Conservation (phyloP, 1,140 invertebrate species). For the Bombus consobrinus region DNA sequence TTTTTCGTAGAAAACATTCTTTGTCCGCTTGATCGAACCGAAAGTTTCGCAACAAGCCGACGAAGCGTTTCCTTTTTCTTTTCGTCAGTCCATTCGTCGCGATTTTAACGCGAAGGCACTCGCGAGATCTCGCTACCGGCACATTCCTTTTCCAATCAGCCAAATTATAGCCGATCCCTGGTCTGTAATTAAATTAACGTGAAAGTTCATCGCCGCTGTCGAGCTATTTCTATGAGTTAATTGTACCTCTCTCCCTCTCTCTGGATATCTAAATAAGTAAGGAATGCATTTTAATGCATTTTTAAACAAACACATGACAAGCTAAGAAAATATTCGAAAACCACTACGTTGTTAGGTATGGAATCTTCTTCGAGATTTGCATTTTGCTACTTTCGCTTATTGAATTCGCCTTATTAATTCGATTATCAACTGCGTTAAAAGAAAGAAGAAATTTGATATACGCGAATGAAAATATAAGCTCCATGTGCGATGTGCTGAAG, state of each 20-base stretch:
- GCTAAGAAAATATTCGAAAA: neutral
- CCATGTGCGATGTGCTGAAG: no score
- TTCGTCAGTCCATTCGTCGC: neutral
- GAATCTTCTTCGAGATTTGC: neutral
- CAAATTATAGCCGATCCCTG: conserved; percentile 4
- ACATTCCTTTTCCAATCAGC: neutral
- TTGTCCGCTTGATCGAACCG: no score
- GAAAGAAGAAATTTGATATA: no score
- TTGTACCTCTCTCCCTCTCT: neutral
- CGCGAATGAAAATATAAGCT: no score
- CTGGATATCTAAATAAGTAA: neutral
- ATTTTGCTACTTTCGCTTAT: no score
- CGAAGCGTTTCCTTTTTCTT: no score
- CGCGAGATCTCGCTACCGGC: conserved; percentile 2
- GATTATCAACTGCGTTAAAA: no score
- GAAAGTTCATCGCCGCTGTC: neutral
- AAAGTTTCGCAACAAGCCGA: neutral
- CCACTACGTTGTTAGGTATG: neutral
- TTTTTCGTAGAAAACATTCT: conserved; percentile 14
- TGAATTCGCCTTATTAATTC: no score
- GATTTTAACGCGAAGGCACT: neutral
- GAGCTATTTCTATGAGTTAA: neutral
- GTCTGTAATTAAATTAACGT: conserved; percentile 31
- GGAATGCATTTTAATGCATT: neutral
- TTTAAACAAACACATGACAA: neutral